Percentiles rank a stretch among this genome's conserved stretches.
These are phyloP conservation scores for Desoria tigrina DNA, from an alignment of 2,888 invertebrate genomes.

Conservation along the genomic window DNA sequence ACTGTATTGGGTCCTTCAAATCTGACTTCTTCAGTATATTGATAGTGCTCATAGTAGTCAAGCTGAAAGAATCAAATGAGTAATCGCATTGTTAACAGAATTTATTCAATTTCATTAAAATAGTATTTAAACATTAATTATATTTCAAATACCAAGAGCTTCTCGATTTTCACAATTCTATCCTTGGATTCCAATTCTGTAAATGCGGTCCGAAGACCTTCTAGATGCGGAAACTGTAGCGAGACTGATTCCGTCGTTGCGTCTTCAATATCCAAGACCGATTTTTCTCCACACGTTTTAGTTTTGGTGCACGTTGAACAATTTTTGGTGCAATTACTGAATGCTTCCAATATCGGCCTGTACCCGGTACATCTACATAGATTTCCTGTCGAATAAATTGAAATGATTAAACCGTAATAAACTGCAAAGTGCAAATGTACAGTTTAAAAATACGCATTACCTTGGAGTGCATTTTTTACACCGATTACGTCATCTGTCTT, in stretches of 20 bases:
- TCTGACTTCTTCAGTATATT: too few relatives aligned
- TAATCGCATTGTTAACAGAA: too few relatives aligned
- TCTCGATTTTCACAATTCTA: constrained; percentile 26
- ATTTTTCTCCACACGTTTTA: constrained; percentile 11
- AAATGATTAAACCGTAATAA: too few relatives aligned
- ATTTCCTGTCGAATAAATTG: constrained; percentile 63
- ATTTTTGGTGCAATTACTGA: constrained; percentile 65
- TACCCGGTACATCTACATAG: constrained; percentile 93
- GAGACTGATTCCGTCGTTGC: not conserved
- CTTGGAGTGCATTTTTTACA: constrained; percentile 78
- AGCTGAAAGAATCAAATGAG: too few relatives aligned
- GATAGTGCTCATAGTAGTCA: too few relatives aligned
- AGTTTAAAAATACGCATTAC: constrained; percentile 57
- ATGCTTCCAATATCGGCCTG: constrained; percentile 88
- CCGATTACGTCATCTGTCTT: constrained; percentile 70
- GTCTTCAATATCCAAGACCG: constrained; percentile 40
- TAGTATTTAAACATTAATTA: too few relatives aligned
- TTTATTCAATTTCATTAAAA: too few relatives aligned
- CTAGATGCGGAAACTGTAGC: constrained; percentile 16
- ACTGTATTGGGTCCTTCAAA: constrained; percentile 19
- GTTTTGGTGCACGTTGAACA: constrained; percentile 22
- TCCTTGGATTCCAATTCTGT: not conserved
- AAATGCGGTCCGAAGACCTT: constrained; percentile 17
- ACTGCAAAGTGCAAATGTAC: not conserved
- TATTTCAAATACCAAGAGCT: constrained; percentile 34